A percentile compares a stretch with the other conserved stretches of the same genome.
These are phyloP conservation scores for Caenorhabditis parvicauda DNA, from an alignment of 2,888 invertebrate genomes.

Conservation along the genomic window DNA sequence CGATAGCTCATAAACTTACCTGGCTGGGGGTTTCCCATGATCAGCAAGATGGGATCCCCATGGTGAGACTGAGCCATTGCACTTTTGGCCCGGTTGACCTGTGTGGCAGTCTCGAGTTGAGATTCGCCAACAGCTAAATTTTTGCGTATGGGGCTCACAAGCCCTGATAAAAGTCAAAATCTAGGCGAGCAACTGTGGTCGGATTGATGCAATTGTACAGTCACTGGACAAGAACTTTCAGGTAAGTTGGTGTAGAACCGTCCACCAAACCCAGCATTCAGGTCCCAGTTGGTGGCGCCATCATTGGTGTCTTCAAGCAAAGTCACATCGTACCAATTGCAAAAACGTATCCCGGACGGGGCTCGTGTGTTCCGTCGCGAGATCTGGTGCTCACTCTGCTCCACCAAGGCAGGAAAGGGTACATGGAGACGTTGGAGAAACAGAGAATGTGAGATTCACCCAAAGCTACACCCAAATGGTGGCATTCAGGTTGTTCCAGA, in stretches of 20 bases:
- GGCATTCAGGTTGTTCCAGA: conserved; percentile 29
- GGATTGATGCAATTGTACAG: conserved; percentile 78
- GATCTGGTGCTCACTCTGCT: conserved; percentile 49
- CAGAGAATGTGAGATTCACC: conserved; percentile 28
- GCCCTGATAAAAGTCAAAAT: no score
- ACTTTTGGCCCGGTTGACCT: conserved; percentile 74
- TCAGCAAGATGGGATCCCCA: conserved; percentile 74
- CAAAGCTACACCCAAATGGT: neutral
- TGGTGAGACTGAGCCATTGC: conserved; percentile 75
- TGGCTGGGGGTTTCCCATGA: conserved; percentile 76
- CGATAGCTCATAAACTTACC: conserved; percentile 71
- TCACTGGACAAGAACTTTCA: conserved; percentile 80
- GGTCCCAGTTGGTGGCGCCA: conserved; percentile 80
- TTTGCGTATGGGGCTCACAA: neutral
- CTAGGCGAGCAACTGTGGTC: conserved; percentile 68
- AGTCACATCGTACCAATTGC: conserved; percentile 71
- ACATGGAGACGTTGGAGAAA: conserved; percentile 23
- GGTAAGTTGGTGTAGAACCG: conserved; percentile 3
- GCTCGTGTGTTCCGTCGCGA: conserved; percentile 44
- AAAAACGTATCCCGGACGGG: conserved; percentile 72
- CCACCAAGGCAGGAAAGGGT: conserved; percentile 34
- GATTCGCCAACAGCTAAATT: conserved; percentile 61
- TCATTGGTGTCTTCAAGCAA: conserved; percentile 75
- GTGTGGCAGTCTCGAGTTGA: conserved; percentile 75
- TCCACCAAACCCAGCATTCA: conserved; percentile 59